Conservation (phyloP, 2,888 invertebrate species). For the Zhengitettix transpicula region DNA sequence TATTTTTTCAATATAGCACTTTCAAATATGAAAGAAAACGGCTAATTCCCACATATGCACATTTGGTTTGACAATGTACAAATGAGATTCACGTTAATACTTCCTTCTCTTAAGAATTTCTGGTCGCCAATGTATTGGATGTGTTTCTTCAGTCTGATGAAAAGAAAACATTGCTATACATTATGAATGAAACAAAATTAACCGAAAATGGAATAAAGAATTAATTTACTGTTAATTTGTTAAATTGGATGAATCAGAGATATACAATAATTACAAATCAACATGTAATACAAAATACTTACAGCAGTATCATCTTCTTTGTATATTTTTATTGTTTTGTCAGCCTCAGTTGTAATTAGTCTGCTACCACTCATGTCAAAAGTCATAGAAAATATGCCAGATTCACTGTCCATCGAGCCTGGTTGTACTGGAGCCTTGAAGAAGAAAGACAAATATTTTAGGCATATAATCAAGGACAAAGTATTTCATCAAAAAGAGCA, state of each 20-base stretch:
- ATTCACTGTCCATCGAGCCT: conserved; percentile 98
- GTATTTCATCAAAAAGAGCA: too few relatives aligned
- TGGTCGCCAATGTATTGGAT: conserved; percentile 95
- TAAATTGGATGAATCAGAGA: too few relatives aligned
- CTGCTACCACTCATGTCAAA: conserved; percentile 92
- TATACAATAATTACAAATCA: too few relatives aligned
- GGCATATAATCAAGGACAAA: not conserved
- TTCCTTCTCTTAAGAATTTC: conserved; percentile 86
- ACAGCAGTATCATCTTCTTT: conserved; percentile 87
- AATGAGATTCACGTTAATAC: conserved; percentile 40
- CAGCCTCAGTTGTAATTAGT: conserved; percentile 92
- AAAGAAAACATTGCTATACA: conserved; percentile 9
- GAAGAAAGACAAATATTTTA: not conserved
- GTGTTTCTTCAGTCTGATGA: conserved; percentile 71
- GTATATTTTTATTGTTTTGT: conserved; percentile 98
- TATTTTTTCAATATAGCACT: too few relatives aligned
- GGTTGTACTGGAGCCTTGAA: conserved; percentile 84
- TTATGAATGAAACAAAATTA: not conserved
- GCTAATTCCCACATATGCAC: too few relatives aligned
- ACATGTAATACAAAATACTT: conserved; percentile 13
- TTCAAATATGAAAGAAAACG: too few relatives aligned
- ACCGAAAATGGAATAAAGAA: not conserved
- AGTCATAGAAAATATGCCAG: conserved; percentile 89
- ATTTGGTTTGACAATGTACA: too few relatives aligned
- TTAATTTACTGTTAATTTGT: not conserved